These are phyloP conservation scores for Falco novaeseelandiae DNA, from an alignment of 2,797 vertebrate genomes.

Conservation along the genomic window DNA sequence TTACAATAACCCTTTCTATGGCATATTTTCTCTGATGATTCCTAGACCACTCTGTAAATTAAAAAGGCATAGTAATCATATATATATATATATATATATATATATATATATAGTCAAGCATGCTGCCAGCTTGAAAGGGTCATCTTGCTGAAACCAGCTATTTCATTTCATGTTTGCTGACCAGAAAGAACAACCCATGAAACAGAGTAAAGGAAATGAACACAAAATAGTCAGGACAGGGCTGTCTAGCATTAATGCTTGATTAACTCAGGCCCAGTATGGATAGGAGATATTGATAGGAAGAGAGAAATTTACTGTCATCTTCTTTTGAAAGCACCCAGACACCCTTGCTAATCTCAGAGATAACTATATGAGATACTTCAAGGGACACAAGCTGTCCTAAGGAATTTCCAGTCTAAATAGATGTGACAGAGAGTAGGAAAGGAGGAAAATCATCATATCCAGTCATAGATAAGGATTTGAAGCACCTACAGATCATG, in stretches of 20 bases:
- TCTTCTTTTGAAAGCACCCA: not conserved
- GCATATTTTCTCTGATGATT: not conserved
- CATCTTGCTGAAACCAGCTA: not conserved
- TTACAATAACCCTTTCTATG: not conserved
- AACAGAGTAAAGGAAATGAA: not conserved
- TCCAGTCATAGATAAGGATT: not conserved
- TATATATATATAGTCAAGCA: not conserved
- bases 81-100: too few relatives aligned
- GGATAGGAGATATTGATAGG: not conserved
- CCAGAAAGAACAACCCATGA: not conserved
- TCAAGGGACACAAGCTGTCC: not conserved
- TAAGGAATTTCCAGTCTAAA: constrained; percentile 19
- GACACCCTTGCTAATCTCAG: not conserved
- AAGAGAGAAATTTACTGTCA: not conserved
- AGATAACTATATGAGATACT: not conserved
- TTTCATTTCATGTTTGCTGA: not conserved
- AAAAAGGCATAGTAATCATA: not conserved
- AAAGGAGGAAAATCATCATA: constrained; percentile 18
- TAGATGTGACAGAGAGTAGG: not conserved
- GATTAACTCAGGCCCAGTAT: not conserved
- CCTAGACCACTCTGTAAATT: not conserved
- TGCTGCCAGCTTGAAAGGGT: not conserved
- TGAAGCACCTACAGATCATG: not conserved
- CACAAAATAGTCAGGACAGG: not conserved
- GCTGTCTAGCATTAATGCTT: not conserved